A percentile compares a stretch with the other conserved stretches of the same genome.
These are phyloP conservation scores for Hololepta plana DNA, from an alignment of 2,888 invertebrate genomes.

Conservation along the genomic window DNA sequence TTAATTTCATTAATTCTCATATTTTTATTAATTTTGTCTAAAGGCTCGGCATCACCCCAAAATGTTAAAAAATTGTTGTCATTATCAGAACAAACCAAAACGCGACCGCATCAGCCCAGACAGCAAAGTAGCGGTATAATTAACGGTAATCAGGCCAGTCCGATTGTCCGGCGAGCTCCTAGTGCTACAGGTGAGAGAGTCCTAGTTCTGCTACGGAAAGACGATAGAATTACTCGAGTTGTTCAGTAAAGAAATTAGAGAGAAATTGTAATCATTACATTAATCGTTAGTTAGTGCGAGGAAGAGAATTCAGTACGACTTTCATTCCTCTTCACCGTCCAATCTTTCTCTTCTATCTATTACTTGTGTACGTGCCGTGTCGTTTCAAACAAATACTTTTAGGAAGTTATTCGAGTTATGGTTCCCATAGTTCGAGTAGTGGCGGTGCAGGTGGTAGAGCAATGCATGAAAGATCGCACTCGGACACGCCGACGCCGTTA, in stretches of 20 bases:
- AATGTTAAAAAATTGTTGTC: slow-evolving; percentile 90
- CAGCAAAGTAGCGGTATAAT: slow-evolving; percentile 29
- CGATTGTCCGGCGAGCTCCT: slow-evolving; percentile 35
- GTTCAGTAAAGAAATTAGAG: too few species aligned
- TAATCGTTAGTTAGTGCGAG: too few species aligned
- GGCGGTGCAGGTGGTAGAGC: slow-evolving; percentile 33
- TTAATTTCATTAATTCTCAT: background rate
- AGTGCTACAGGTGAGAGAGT: slow-evolving; percentile 29
- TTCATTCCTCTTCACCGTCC: too few species aligned
- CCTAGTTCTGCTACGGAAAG: too few species aligned
- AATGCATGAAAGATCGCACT: slow-evolving; percentile 78
- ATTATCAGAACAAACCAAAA: slow-evolving; percentile 73
- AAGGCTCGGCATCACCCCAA: slow-evolving; percentile 87
- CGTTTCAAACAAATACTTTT: too few species aligned
- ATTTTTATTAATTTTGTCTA: background rate
- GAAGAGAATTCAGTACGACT: too few species aligned
- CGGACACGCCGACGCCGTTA: slow-evolving; percentile 69
- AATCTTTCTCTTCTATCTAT: too few species aligned
- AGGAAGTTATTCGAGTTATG: slow-evolving; percentile 35
- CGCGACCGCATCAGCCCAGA: slow-evolving; percentile 73
- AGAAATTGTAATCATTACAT: too few species aligned
- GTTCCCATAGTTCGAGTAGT: slow-evolving; percentile 30
- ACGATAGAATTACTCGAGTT: background rate
- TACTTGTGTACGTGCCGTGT: too few species aligned
- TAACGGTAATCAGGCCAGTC: slow-evolving; percentile 42